phyloP scores from a whole-genome alignment of 1,140 invertebrate genomes.

The Lordiphosa collinella region DNA sequence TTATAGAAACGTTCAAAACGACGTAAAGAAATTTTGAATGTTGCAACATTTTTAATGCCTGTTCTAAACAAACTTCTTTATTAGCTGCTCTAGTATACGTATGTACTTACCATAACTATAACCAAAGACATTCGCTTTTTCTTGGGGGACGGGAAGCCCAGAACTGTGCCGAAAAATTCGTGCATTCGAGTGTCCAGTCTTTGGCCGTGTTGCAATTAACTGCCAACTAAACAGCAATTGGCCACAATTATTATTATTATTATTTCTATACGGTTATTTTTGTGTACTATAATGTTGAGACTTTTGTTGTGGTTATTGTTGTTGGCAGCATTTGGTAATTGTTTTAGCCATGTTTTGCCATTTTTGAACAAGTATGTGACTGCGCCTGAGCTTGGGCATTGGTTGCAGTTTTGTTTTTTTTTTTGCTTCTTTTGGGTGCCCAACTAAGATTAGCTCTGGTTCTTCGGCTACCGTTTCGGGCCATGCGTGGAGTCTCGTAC shows the following conservation, averaged over 20 bases:
- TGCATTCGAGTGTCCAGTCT: constrained; percentile 26
- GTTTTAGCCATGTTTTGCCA: constrained; percentile 73
- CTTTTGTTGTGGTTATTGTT: constrained; percentile 29
- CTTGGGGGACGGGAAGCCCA: neutral
- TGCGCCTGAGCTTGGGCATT: constrained; percentile 13
- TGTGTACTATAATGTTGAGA: constrained; percentile 5
- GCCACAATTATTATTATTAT: constrained; percentile 77
- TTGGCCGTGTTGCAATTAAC: constrained; percentile 73
- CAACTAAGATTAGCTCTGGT: constrained; percentile 1
- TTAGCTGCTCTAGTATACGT: too few species aligned
- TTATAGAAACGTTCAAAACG: too few species aligned
- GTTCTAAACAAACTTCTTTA: too few species aligned
- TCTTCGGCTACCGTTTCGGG: constrained; percentile 29
- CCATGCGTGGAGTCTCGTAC: constrained; percentile 39
- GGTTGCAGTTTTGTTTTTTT: constrained; percentile 21
- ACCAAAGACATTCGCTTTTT: constrained; percentile 16
- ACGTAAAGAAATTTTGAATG: too few species aligned
- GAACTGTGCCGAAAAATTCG: constrained; percentile 5
- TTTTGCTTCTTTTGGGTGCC: constrained; percentile 2
- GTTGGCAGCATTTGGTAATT: constrained; percentile 62
- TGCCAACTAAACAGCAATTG: constrained; percentile 75
- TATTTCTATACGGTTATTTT: constrained; percentile 56
- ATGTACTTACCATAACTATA: neutral
- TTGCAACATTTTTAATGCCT: too few species aligned
- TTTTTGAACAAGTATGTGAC: constrained; percentile 48